Base-by-base conservation (phyloP, 2,797 vertebrate species). In the Furcifer pardalis region DNA sequence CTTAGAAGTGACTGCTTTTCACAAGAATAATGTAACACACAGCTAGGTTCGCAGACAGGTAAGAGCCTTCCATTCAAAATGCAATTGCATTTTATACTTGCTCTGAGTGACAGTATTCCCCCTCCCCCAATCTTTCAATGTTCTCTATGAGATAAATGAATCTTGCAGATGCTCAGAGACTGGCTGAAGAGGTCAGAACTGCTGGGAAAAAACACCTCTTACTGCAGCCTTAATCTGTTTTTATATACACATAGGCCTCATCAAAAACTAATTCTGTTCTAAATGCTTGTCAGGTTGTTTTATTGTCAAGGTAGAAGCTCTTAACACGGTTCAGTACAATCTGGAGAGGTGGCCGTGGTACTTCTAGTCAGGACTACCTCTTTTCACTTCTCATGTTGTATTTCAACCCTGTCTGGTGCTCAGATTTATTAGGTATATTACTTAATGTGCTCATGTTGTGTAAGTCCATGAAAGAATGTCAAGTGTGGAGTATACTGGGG, bases 211-310 rank as follows among this genome's bases (percentile, higher is more conserved):
- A 81, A 35, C n/a, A 80, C 19, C 12, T 25, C 7, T 37, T 35
- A 69, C 37, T 75, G 30, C 42, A 74, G 17, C 42, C 30, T 27
- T 27, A 21, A 1, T 59, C 37, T 42, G 23, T 19, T 49, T 75
- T 49, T 71, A 27, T 37, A 19, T 40, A 44, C 21, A 15, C 15
- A 44, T 21, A 25, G 27, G 30, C 17, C 23, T 65, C n/a, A 82
- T 82, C 56, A 35, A 72, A 73, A 42, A 35, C 81, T 65, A 49
- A 74, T 82, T 42, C 7, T 25, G 15, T 60, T 82, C 80, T 46
- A 62, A 73, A 62, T 82, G n/a, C 40, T 56, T 73, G 69, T 62
- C 80, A 62, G n/a, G 19, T 71, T 73, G 49, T 40, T 81, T 73
- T 44, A 81, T 73, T 72, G 66, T 60, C 52, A 32, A 60, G 68